phyloP scores from a whole-genome alignment of 1,140 invertebrate species.

The Camponotus pennsylvanicus region DNA sequence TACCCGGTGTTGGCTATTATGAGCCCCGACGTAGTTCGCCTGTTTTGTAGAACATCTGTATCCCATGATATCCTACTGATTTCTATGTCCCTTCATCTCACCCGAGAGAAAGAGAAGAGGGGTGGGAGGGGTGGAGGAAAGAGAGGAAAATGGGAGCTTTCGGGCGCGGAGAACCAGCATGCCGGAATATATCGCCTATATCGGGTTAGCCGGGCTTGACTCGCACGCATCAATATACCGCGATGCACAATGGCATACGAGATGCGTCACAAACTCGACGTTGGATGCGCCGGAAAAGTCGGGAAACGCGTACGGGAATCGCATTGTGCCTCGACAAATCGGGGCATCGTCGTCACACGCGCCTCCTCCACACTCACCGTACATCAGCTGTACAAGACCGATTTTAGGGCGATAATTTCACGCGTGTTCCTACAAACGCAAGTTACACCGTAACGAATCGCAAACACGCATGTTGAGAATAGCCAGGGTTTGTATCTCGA shows the following conservation, averaged over 20 bases:
- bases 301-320: not conserved
- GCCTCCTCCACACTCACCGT: not conserved
- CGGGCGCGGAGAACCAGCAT: constrained; percentile 32
- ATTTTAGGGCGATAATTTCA: constrained; percentile 40
- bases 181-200: constrained; percentile 20
- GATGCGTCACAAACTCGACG: constrained; percentile 39
- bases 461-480: not conserved
- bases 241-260: constrained; percentile 33
- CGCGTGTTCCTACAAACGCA: constrained; percentile 10
- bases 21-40: constrained; percentile 68
- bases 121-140: not conserved
- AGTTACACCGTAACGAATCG: not conserved
- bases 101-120: not conserved
- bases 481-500: constrained; percentile 13
- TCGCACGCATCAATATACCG: constrained; percentile 56
- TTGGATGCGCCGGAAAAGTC: constrained; percentile 54
- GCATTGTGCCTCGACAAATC: constrained; percentile 69
- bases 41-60: constrained; percentile 84
- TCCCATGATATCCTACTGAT: constrained; percentile 73
- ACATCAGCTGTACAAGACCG: not conserved
- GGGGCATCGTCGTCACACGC: constrained; percentile 11
- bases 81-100: constrained; percentile 62
- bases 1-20: constrained; percentile 74
- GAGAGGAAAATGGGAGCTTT: constrained; percentile 34
- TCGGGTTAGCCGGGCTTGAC: constrained; percentile 44